phyloP scores from a whole-genome alignment of 1,140 invertebrate species.

The Drosophila busckii region DNA sequence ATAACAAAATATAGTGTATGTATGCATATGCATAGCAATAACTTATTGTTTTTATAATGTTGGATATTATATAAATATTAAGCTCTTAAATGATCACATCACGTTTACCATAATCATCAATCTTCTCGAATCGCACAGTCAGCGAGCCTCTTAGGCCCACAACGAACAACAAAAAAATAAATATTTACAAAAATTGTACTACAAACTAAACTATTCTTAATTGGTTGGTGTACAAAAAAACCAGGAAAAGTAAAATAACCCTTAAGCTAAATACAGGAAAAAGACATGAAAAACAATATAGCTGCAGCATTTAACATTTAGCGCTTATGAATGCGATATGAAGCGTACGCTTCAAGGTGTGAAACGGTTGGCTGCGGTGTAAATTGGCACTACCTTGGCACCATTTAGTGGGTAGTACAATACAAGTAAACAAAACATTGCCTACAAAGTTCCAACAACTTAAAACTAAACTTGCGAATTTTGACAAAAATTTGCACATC shows the following conservation, averaged over 20 bases:
- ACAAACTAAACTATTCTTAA: constrained; percentile 51
- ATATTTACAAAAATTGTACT: constrained; percentile 65
- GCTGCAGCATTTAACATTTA: constrained; percentile 62
- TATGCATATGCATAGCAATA: constrained; percentile 58
- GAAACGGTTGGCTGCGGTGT: constrained; percentile 31
- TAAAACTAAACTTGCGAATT: constrained; percentile 56
- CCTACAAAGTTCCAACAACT: constrained; percentile 60
- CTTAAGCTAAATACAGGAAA: constrained; percentile 42
- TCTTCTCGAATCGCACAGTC: constrained; percentile 7
- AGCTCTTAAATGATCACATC: constrained; percentile 73
- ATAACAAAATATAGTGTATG: constrained; percentile 61
- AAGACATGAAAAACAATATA: constrained; percentile 41
- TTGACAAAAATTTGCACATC: constrained; percentile 40
- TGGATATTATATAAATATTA: constrained; percentile 66
- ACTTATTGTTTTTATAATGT: constrained; percentile 45
- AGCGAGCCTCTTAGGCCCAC: too few species aligned
- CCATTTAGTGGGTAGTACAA: constrained; percentile 20
- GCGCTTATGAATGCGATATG: constrained; percentile 28
- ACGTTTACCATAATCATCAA: constrained; percentile 69
- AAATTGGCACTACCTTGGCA: constrained; percentile 64
- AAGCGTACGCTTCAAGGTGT: constrained; percentile 49
- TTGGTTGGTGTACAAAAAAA: constrained; percentile 21
- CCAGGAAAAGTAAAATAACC: constrained; percentile 26
- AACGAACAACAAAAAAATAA: constrained; percentile 69
- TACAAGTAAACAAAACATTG: constrained; percentile 37